Base-by-base conservation (phyloP, 2,113 vertebrate genomes). In the Myotis davidii region DNA sequence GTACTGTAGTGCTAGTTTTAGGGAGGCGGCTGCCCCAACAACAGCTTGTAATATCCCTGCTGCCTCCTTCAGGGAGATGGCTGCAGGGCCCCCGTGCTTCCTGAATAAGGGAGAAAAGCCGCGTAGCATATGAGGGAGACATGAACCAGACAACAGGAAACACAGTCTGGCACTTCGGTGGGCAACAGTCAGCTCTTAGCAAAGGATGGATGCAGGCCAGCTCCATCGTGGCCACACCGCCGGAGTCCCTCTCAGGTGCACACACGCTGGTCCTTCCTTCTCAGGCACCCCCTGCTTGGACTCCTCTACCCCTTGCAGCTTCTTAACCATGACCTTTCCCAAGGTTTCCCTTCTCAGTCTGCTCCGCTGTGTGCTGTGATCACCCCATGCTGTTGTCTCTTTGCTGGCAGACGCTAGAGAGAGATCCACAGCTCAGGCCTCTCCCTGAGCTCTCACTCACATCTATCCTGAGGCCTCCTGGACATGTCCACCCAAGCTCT, bases 171-270 rank as follows among this genome's bases (percentile, higher is more conserved):
- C 2, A 1, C 42, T 5, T 6, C 2, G 0, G 7, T 34, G 45
- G 48, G 25, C 2, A 12, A 73, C 27, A 29, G 2, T 76, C 69
- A 56, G 65, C 72, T 52, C 64, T 76, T n/a, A 5, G 42, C 29
- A 42, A 69, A 84, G 23, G 34, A 39, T 23, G 64, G 45, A 12
- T 0, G 0, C 56, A 16, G 59, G 13, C 78, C 29, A 3, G 18
- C 14, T 64, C 9, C 2, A 12, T 50, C 14, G 18, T 5, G 3
- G n/a, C 37, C 39, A 21, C 0, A 1, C 9, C 32, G 27, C n/a
- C 5, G 1, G 48, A n/a, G 69, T 21, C 39, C 67, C 59, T 59
- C 29, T 0, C 6, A 20, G 27, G 48, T 3, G 23, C 4, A 1
- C 16, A 11, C 9, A 2, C 39, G 20, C 29, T 25, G 54, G 5